phyloP scores from a whole-genome alignment of 35 echinoderm and acorn worm genomes.

The Amphiura filiformis region DNA sequence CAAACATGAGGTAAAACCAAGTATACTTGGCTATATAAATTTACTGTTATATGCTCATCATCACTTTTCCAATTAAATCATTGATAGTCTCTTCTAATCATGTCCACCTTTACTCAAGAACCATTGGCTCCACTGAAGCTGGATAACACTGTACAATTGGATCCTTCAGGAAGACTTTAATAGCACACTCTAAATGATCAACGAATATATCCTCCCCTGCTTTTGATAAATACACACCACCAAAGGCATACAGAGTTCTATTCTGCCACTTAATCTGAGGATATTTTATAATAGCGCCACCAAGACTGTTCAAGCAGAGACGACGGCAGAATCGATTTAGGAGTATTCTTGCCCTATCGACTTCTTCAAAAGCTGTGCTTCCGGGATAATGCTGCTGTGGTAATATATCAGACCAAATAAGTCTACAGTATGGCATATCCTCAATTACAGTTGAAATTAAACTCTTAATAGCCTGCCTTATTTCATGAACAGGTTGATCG shows the following conservation, averaged over 20 bases:
- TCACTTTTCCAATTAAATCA: too few species aligned
- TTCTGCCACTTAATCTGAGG: slow-evolving; percentile 3
- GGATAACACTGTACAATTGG: neutral
- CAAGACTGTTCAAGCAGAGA: neutral
- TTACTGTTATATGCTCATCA: too few species aligned
- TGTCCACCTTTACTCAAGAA: too few species aligned
- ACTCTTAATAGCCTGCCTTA: neutral
- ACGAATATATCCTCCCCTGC: neutral
- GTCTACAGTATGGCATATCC: neutral
- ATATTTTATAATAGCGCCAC: neutral
- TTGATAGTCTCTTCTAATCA: too few species aligned
- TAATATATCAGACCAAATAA: neutral
- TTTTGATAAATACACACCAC: neutral
- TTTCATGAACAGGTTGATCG: neutral
- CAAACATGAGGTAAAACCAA: too few species aligned
- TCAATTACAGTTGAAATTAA: neutral
- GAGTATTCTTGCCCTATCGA: neutral
- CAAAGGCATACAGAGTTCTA: slow-evolving; percentile 3
- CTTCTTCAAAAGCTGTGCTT: neutral
- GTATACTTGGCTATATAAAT: too few species aligned
- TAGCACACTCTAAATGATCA: neutral
- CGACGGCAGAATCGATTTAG: neutral
- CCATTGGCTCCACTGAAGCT: neutral
- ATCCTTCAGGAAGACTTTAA: neutral
- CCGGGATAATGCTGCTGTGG: neutral